Conservation (phyloP, 1,140 invertebrate genomes). For the Heliconius himera region DNA sequence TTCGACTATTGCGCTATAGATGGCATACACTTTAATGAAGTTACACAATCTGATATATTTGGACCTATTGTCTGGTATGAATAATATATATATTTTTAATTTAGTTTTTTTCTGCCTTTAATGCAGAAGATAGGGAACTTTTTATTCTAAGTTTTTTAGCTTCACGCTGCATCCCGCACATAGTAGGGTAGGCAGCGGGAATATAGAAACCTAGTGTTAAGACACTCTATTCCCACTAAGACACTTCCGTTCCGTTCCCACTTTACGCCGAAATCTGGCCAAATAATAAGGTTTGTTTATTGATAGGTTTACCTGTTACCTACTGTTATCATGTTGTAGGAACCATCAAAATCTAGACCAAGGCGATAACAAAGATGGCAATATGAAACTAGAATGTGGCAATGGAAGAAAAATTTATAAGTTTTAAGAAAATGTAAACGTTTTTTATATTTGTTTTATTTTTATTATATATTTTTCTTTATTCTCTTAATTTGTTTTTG, state of each 20-base stretch:
- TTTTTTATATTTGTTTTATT: background rate
- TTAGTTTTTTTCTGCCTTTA: background rate
- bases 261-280: no score
- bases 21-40: conserved; percentile 71
- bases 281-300: no score
- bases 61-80: conserved; percentile 59
- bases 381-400: conserved; percentile 33
- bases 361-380: conserved; percentile 44
- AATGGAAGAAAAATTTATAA: conserved; percentile 34
- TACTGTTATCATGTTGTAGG: conserved; percentile 35
- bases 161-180: no score
- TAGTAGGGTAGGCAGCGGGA: no score
- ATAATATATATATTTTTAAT: conserved; percentile 18
- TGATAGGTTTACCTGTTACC: no score
- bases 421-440: background rate
- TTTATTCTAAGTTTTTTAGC: no score
- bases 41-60: conserved; percentile 72
- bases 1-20: conserved; percentile 61
- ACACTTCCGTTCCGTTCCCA: no score
- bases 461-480: background rate
- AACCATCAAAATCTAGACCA: conserved; percentile 48
- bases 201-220: no score
- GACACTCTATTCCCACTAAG: no score
- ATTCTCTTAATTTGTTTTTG: conserved; percentile 7
- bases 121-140: no score